These are phyloP conservation scores for Itoplectis maculator DNA, from an alignment of 2,888 invertebrate genomes.

Conservation along the genomic window DNA sequence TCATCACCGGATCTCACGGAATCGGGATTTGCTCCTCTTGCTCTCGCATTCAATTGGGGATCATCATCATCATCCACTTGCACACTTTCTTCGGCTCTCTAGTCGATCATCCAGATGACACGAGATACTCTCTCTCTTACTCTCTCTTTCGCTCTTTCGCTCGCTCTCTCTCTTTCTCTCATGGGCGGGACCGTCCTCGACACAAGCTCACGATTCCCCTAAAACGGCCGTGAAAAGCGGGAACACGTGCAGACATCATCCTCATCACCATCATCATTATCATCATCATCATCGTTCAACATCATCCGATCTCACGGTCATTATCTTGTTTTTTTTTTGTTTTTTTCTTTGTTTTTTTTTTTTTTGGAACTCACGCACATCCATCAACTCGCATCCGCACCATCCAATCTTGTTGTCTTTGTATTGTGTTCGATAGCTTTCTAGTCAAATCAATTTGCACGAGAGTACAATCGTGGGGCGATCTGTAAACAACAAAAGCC, in stretches of 20 bases:
- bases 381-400: slow-evolving; percentile 84
- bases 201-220: slow-evolving; percentile 42
- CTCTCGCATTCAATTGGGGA: slow-evolving; percentile 74
- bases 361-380: slow-evolving; percentile 83
- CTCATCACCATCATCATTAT: slow-evolving; percentile 78
- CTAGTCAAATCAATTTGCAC: slow-evolving; percentile 84
- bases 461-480: slow-evolving; percentile 83
- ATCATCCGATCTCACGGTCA: slow-evolving; percentile 66
- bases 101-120: slow-evolving; percentile 63
- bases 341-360: slow-evolving; percentile 58
- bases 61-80: slow-evolving; percentile 79
- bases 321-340: slow-evolving; percentile 53
- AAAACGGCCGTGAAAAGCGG: slow-evolving; percentile 71
- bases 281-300: slow-evolving; percentile 69
- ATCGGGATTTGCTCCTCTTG: slow-evolving; percentile 52
- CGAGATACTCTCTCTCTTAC: slow-evolving; percentile 26
- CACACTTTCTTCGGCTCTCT: slow-evolving; percentile 75
- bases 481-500: slow-evolving; percentile 83
- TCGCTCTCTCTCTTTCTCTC: slow-evolving; percentile 71
- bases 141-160: slow-evolving; percentile 50
- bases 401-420: slow-evolving; percentile 84
- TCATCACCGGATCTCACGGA: slow-evolving; percentile 63
- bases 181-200: slow-evolving; percentile 22
- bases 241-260: slow-evolving; percentile 80
- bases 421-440: slow-evolving; percentile 84